phyloP scores from a whole-genome alignment of 1,140 invertebrate species.

The Triops longicaudatus region DNA sequence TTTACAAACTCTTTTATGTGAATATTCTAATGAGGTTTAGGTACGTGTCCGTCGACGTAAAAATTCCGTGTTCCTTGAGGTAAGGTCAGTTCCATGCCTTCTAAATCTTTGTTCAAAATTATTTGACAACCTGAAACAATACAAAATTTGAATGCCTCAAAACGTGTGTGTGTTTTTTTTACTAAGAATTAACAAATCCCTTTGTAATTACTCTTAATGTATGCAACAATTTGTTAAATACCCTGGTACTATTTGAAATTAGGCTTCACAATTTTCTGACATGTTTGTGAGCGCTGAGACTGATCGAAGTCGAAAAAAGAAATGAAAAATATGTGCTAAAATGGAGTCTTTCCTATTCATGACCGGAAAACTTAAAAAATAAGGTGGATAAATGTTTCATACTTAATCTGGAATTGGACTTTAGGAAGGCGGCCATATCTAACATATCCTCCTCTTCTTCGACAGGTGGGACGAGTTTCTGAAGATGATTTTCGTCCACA shows the following conservation, averaged over 20 bases:
- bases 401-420: conserved; percentile 90
- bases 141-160: background rate
- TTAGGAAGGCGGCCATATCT: conserved; percentile 92
- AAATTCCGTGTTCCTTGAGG: conserved; percentile 92
- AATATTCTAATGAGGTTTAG: conserved; percentile 68
- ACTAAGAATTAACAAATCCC: too few species aligned
- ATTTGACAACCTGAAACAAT: conserved; percentile 81
- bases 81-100: conserved; percentile 77
- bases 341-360: too few species aligned
- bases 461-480: conserved; percentile 64
- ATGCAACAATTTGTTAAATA: conserved; percentile 15
- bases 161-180: conserved; percentile 21
- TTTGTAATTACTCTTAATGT: too few species aligned
- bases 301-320: too few species aligned
- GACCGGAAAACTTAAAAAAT: too few species aligned
- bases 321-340: too few species aligned
- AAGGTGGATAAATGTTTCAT: conserved; percentile 32
- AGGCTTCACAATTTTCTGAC: too few species aligned
- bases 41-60: conserved; percentile 96
- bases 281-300: too few species aligned
- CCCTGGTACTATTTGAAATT: conserved; percentile 18
- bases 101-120: conserved; percentile 78
- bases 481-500: conserved; percentile 64
- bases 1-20: background rate
- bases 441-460: conserved; percentile 95